Evolutionary conservation across 2,888 invertebrate species (phyloP), one percentile per base, ranked within the genome.

Genomic region (Ormyrus thymus): DNA sequence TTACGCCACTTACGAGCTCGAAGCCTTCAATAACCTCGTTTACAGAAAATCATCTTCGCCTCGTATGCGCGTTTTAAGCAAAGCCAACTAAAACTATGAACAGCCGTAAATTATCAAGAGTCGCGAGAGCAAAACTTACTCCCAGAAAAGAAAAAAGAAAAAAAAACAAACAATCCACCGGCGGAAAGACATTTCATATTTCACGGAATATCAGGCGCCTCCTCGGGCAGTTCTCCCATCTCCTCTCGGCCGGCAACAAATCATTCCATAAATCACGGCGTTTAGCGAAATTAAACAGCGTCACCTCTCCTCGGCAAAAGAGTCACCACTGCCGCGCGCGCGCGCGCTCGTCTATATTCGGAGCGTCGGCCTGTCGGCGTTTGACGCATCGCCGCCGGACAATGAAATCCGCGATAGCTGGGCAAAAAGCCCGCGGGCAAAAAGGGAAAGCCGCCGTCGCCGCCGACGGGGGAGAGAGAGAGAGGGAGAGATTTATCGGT

Each of bases 221-320:
- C n/a, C 8, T 55, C 55, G 13, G 56, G 5, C 53, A 62, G 62
- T 62, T 71, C 45, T 43, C 45, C 71, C 59, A 8, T 10, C 71
- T 45, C 56, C 56, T 9, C 10, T 10, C 45, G 61, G 11, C 1
- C 11, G 50, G 43, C 56, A 55, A 74, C 65, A 65, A 65, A 65
- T 56, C 73, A 65, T 65, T 74, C 65, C 65, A 74, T 74, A 74
- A 65, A 74, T 74, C 73, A 74, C n/a, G 9, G 50, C n/a, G 43
- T 10, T 15, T 1, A 11, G n/a, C 73, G 10, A 74, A 56, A 74
- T 65, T 56, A 50, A 65, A 58, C 56, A 62, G 15, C 58, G 58
- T 58, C 15, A 7, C 1, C 45, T 29, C n/a, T 15, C 29, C 5
- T 59, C 50, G 29, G 29, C 4, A 11, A 13, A 9, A 8, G 50